Conservation (phyloP, 2,797 vertebrate genomes). For the Sebastes variabilis region DNA sequence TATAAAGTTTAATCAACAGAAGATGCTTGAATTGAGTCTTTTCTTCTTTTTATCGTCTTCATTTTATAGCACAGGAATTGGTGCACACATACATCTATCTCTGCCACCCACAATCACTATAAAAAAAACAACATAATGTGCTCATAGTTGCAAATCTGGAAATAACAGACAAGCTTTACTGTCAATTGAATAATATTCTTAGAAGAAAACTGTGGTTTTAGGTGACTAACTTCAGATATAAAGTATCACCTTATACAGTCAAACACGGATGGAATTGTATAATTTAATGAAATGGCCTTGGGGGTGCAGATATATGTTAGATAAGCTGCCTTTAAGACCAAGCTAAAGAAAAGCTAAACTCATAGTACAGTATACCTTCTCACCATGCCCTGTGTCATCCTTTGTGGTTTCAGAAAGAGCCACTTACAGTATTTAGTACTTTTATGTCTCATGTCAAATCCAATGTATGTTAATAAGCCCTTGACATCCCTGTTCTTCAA, state of each 20-base stretch:
- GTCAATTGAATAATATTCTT: not conserved
- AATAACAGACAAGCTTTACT: not conserved
- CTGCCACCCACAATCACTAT: not conserved
- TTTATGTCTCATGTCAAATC: conserved; percentile 23
- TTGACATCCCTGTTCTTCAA: not conserved
- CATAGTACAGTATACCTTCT: not conserved
- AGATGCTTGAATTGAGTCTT: conserved; percentile 2
- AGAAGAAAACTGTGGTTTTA: not conserved
- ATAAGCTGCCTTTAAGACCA: not conserved
- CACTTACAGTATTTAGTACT: conserved; percentile 5
- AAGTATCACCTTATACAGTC: not conserved
- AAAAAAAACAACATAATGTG: not conserved
- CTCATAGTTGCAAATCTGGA: not conserved
- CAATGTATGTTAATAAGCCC: conserved; percentile 26
- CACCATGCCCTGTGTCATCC: not conserved
- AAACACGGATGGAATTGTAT: not conserved
- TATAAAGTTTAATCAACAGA: conserved; percentile 52
- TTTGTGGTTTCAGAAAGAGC: not conserved
- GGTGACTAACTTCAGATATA: not conserved
- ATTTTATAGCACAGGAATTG: not conserved
- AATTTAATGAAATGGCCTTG: not conserved
- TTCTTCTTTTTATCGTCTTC: not conserved
- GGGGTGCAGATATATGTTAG: not conserved
- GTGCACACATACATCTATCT: not conserved
- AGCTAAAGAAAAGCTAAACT: not conserved